A percentile compares a stretch with the other conserved stretches of the same genome.
Conservation (phyloP, 2,888 invertebrate species). For the Papilio demoleus region DNA sequence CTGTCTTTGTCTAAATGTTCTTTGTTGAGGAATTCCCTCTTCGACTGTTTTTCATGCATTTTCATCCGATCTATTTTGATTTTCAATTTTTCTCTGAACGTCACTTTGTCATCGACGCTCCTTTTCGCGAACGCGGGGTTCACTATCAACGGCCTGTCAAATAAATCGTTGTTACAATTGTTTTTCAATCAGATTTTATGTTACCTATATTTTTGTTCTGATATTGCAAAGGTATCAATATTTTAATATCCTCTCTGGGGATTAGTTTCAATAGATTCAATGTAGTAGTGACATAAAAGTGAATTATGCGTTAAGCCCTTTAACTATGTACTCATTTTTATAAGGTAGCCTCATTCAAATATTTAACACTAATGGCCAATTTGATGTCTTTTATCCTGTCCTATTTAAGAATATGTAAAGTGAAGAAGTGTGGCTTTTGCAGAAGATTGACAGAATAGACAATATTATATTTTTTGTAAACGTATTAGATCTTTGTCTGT, state of each 20-base stretch:
- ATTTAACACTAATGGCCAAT: no score
- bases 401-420: no score
- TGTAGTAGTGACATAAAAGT: background rate
- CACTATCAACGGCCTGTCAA: slow-evolving; percentile 58
- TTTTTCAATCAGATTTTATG: slow-evolving; percentile 36
- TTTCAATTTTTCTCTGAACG: slow-evolving; percentile 70
- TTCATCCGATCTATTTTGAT: slow-evolving; percentile 64
- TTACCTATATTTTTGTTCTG: slow-evolving; percentile 11
- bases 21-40: slow-evolving; percentile 60
- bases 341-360: no score
- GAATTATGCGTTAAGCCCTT: background rate
- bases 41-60: slow-evolving; percentile 65
- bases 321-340: background rate
- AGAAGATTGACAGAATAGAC: no score
- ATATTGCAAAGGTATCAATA: slow-evolving; percentile 13
- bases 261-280: background rate
- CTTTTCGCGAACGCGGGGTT: slow-evolving; percentile 74
- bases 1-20: slow-evolving; percentile 58
- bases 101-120: slow-evolving; percentile 55
- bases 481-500: no score
- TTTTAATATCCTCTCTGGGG: background rate
- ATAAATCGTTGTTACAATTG: slow-evolving; percentile 35
- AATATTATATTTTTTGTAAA: no score
- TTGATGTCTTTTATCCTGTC: no score
- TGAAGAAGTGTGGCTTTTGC: no score